Evolutionary conservation across 2,797 vertebrate genomes (phyloP).

Genomic region (Falco columbarius): DNA sequence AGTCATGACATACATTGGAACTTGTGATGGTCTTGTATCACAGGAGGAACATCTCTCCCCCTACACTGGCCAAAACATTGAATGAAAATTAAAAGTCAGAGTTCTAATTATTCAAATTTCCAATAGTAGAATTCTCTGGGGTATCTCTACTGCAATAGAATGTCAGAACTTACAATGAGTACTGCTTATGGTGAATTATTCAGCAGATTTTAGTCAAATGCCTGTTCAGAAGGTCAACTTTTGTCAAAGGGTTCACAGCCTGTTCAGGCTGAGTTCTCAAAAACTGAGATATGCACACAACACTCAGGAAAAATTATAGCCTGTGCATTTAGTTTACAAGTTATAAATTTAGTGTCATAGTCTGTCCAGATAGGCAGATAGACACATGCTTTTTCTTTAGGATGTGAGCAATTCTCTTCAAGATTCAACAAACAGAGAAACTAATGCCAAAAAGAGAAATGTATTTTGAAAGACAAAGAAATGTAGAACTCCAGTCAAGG

Average conservation of each 20-base stretch:
- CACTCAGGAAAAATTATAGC: not conserved
- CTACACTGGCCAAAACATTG: not conserved
- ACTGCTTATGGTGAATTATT: not conserved
- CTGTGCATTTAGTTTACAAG: not conserved
- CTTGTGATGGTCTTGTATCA: rapidly evolving
- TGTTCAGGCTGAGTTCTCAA: not conserved
- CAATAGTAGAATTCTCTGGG: not conserved
- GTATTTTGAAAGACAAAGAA: not conserved
- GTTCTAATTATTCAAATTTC: not conserved
- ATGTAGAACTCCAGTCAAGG: not conserved
- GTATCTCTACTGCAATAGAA: not conserved
- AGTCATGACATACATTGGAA: not conserved
- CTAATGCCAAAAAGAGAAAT: not conserved
- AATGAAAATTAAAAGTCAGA: not conserved
- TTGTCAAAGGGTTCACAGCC: not conserved
- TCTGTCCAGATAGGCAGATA: not conserved
- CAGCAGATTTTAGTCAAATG: not conserved
- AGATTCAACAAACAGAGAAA: not conserved
- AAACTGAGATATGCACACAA: not conserved
- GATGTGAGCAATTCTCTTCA: not conserved
- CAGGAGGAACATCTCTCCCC: not conserved
- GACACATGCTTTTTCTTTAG: not conserved
- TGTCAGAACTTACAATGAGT: not conserved
- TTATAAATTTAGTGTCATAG: not conserved
- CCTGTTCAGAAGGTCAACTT: not conserved